These are phyloP conservation scores for Geococcyx californianus DNA, from an alignment of 2,113 vertebrate species.

Conservation along the genomic window DNA sequence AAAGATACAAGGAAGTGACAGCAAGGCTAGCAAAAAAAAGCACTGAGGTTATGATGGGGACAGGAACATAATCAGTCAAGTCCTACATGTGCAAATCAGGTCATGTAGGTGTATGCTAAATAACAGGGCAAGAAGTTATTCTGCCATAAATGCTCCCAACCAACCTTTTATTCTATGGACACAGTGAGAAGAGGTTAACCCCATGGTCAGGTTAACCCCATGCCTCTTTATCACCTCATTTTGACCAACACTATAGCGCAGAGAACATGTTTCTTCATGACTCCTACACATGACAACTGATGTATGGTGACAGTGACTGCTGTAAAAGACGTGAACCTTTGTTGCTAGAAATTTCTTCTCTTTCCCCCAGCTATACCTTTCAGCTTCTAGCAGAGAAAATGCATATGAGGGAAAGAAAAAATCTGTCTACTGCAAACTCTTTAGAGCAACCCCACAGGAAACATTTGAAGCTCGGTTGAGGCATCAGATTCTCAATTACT, in stretches of 20 bases:
- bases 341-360: neutral
- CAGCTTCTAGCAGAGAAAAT: neutral
- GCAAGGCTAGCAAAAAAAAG: neutral
- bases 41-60: neutral
- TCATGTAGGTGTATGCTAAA: neutral
- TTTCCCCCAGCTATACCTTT: neutral
- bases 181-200: neutral
- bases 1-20: neutral
- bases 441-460: neutral
- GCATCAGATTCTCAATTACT: constrained; percentile 46
- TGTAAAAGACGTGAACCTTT: neutral
- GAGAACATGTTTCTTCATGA: neutral
- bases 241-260: neutral
- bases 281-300: neutral
- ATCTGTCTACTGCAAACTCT: neutral
- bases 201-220: neutral
- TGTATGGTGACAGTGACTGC: neutral
- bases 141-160: neutral
- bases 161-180: neutral
- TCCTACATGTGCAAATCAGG: neutral
- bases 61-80: neutral
- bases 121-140: neutral
- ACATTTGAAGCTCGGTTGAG: neutral
- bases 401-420: neutral
- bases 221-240: neutral